Conservation (phyloP, 2,797 vertebrate genomes). For the Dendrocincla fuliginosa region DNA sequence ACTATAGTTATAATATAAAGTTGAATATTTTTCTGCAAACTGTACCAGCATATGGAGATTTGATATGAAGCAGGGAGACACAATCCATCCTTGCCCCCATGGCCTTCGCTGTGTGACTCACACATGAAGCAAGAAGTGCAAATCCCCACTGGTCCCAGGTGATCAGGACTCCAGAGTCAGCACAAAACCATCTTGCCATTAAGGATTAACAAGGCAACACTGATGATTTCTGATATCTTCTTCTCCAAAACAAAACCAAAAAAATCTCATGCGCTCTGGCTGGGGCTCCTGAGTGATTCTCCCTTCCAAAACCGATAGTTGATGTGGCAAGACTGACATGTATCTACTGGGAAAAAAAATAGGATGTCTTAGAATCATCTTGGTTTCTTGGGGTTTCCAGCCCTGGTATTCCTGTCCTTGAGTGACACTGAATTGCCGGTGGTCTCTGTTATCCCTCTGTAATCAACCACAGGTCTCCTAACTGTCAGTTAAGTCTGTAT, state of each 20-base stretch:
- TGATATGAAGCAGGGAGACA: neutral
- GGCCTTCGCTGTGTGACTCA: rapidly evolving
- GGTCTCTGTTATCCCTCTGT: neutral
- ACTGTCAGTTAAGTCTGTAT: neutral
- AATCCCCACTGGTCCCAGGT: rapidly evolving
- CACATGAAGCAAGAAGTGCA: neutral
- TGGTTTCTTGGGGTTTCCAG: neutral
- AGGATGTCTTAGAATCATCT: neutral
- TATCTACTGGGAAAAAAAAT: neutral
- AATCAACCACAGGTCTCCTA: neutral
- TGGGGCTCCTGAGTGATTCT: neutral
- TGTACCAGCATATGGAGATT: neutral
- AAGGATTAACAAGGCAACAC: neutral
- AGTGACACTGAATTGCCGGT: neutral
- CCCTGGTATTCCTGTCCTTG: neutral
- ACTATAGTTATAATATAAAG: neutral
- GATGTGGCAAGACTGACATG: neutral
- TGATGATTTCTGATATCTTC: neutral
- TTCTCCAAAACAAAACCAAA: neutral
- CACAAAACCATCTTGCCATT: neutral
- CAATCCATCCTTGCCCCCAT: neutral
- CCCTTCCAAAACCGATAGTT: neutral
- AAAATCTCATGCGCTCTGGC: neutral
- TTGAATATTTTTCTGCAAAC: neutral
- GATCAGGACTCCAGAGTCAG: neutral